Conservation (phyloP, 2,797 vertebrate genomes). For the Etheostoma nigrum region DNA sequence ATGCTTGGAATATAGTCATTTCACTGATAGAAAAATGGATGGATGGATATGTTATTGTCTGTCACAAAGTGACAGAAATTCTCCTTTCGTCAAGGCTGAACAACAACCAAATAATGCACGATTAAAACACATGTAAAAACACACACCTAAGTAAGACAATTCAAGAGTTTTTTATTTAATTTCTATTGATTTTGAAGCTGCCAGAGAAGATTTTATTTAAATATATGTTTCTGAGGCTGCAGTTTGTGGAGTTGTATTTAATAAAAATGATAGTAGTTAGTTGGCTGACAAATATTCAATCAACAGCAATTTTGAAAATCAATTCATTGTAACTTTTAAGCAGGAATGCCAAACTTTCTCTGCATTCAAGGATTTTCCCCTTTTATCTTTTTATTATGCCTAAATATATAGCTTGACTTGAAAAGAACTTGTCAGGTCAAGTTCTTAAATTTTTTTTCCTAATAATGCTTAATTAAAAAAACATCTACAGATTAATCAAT, state of each 20-base stretch:
- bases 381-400: neutral
- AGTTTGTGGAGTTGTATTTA: neutral
- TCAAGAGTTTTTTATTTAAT: neutral
- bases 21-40: no score
- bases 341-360: neutral
- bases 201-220: neutral
- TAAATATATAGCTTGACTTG: neutral
- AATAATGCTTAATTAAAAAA: no score
- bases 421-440: neutral
- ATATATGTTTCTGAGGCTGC: neutral
- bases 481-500: no score
- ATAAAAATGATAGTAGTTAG: neutral
- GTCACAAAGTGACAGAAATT: no score
- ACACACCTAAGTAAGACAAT: no score
- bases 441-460: no score
- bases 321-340: neutral
- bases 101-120: no score
- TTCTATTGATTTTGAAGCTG: neutral
- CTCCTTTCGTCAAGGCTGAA: no score
- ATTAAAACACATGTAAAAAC: no score
- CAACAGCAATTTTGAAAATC: neutral
- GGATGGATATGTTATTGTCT: no score
- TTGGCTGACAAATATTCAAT: neutral
- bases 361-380: neutral
- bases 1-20: neutral